A percentile compares a stretch with the other conserved stretches of the same genome.
These are phyloP conservation scores for Alethe castanea DNA, from an alignment of 2,113 vertebrate genomes.

Conservation along the genomic window DNA sequence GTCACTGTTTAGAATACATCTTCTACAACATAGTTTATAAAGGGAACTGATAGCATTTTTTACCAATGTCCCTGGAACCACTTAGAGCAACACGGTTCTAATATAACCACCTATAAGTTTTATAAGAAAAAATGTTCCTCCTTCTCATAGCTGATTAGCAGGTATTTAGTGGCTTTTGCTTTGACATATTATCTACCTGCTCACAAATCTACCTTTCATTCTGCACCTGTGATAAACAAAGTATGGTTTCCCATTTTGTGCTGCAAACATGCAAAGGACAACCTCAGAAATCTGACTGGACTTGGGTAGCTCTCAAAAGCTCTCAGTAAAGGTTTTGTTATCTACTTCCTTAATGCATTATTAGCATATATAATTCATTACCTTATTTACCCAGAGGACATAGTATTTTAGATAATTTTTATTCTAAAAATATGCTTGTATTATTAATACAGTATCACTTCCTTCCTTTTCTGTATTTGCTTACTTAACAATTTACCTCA, in stretches of 20 bases:
- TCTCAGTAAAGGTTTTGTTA: neutral
- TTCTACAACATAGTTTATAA: neutral
- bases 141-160: neutral
- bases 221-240: neutral
- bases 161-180: neutral
- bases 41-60: neutral
- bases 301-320: neutral
- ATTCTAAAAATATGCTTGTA: neutral
- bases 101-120: neutral
- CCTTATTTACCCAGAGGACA: neutral
- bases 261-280: neutral
- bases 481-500: neutral
- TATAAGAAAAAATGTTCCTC: neutral
- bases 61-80: neutral
- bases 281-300: neutral
- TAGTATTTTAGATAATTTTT: neutral
- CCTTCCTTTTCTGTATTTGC: neutral
- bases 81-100: neutral
- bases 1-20: neutral
- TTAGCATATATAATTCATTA: neutral
- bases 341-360: neutral
- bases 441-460: neutral
- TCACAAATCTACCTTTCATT: neutral
- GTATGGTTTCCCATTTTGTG: accelerated
- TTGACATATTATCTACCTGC: neutral